Evolutionary conservation across 1,140 invertebrate species (phyloP).

Genomic region (Vollenhovia emeryi): DNA sequence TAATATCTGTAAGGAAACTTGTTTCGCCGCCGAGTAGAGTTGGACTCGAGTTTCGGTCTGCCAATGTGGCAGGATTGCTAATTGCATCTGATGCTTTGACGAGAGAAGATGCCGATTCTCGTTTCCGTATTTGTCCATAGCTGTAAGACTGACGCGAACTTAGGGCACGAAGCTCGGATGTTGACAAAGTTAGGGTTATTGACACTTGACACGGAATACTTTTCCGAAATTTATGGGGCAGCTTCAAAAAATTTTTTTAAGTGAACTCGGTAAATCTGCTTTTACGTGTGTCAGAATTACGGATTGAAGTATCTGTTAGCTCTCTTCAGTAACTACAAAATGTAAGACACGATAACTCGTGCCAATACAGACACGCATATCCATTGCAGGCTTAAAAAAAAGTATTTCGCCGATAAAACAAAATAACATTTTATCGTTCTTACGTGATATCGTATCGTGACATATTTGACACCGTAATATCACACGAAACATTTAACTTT

Average conservation of each 20-base stretch:
- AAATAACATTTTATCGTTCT: neutral
- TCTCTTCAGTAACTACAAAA: neutral
- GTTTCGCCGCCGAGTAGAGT: slow-evolving; percentile 51
- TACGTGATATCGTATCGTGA: neutral
- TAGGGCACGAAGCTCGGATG: slow-evolving; percentile 4
- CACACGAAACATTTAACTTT: neutral
- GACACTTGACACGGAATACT: neutral
- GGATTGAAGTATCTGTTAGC: neutral
- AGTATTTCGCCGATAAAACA: neutral
- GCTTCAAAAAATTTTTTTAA: neutral
- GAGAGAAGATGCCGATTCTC: slow-evolving; percentile 41
- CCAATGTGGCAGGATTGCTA: slow-evolving; percentile 41
- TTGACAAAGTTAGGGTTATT: slow-evolving; percentile 13
- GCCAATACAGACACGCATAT: neutral
- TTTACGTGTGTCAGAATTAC: neutral
- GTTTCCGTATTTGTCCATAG: slow-evolving; percentile 37
- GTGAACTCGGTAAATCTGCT: neutral
- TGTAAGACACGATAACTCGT: neutral
- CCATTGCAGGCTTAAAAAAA: neutral
- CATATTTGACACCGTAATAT: neutral
- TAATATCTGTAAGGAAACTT: slow-evolving; percentile 58
- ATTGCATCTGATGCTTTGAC: slow-evolving; percentile 56
- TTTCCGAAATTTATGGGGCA: neutral
- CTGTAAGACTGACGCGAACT: slow-evolving; percentile 16
- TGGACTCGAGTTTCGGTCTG: slow-evolving; percentile 33